A percentile compares a stretch with the other conserved stretches of the same genome.
phyloP scores from a whole-genome alignment of 2,113 vertebrate genomes.

The Axis porcinus region DNA sequence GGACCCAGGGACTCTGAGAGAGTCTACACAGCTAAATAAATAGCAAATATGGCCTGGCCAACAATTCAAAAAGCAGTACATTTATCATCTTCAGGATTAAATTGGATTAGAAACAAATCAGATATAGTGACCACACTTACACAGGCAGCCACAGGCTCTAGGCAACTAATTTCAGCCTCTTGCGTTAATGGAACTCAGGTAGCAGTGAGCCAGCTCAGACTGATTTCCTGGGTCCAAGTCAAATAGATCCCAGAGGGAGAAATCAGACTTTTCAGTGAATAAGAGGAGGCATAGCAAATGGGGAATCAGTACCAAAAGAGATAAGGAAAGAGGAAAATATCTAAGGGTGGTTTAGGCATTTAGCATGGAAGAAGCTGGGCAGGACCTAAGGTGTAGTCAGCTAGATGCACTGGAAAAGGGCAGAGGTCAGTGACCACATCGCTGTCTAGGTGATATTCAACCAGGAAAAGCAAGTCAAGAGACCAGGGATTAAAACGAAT shows the following conservation, averaged over 20 bases:
- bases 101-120: neutral
- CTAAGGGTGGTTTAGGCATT: neutral
- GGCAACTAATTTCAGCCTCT: neutral
- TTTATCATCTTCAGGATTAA: slow-evolving; percentile 26
- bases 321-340: neutral
- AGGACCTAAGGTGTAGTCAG: neutral
- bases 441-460: neutral
- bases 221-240: neutral
- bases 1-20: neutral
- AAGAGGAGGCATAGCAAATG: neutral
- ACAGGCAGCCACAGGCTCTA: neutral
- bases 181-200: neutral
- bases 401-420: neutral
- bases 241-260: slow-evolving; percentile 50
- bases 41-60: neutral
- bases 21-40: slow-evolving; percentile 19
- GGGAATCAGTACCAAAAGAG: neutral
- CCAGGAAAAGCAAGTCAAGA: neutral
- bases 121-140: neutral
- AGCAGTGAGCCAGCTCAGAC: neutral
- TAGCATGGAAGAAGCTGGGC: neutral
- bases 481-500: neutral
- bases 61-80: neutral
- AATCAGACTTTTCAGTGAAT: slow-evolving; percentile 2
- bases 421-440: neutral